phyloP scores from a whole-genome alignment of 2,797 vertebrate genomes.

The Anguilla megastoma region DNA sequence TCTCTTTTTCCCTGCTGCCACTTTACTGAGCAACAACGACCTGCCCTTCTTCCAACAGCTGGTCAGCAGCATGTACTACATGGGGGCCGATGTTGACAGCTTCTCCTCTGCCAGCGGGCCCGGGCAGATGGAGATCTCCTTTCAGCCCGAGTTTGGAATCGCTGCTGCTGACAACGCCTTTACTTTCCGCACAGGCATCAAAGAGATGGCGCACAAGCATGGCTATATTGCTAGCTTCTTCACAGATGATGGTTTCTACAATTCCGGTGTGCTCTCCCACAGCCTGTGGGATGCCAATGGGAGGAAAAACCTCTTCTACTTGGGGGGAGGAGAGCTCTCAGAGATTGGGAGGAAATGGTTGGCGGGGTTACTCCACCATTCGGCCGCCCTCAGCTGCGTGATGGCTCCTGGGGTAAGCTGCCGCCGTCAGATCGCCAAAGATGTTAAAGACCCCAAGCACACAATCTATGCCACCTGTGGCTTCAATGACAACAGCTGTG shows the following conservation, averaged over 20 bases:
- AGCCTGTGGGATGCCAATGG: conserved; percentile 84
- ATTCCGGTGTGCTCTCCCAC: conserved; percentile 84
- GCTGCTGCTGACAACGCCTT: conserved; percentile 86
- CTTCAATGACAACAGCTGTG: conserved; percentile 85
- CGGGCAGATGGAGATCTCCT: conserved; percentile 89
- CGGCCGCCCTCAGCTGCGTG: conserved; percentile 87
- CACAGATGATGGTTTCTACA: conserved; percentile 81
- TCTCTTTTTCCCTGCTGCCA: conserved; percentile 85
- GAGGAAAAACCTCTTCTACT: conserved; percentile 79
- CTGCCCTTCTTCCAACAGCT: conserved; percentile 89
- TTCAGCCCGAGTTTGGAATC: conserved; percentile 86
- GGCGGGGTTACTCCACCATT: conserved; percentile 83
- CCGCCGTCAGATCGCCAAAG: conserved; percentile 77
- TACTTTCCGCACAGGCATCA: conserved; percentile 89
- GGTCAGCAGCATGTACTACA: conserved; percentile 86
- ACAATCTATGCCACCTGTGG: conserved; percentile 79
- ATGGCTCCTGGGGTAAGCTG: conserved; percentile 83
- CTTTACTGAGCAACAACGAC: conserved; percentile 83
- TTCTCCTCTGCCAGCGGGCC: conserved; percentile 86
- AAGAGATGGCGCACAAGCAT: conserved; percentile 90
- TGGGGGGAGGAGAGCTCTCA: conserved; percentile 71
- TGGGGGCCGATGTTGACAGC: conserved; percentile 87
- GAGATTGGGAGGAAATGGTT: conserved; percentile 84
- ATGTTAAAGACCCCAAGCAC: conserved; percentile 75
- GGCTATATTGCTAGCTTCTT: conserved; percentile 89